These are phyloP conservation scores for Torymus auratus DNA, from an alignment of 2,888 invertebrate genomes.

Conservation along the genomic window DNA sequence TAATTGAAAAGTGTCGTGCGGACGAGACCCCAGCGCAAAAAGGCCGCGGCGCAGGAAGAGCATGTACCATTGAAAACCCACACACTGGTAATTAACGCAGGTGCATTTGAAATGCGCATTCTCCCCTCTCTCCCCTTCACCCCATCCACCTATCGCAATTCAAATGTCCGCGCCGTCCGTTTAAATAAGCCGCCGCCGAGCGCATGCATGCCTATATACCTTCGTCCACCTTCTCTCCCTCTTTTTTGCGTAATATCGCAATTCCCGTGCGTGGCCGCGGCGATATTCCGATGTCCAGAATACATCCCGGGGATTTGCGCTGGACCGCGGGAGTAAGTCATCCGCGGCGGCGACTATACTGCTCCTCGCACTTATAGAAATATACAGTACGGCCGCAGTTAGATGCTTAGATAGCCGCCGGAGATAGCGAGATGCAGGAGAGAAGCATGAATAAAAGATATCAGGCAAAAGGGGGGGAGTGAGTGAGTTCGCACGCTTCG, in stretches of 20 bases:
- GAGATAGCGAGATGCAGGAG: constrained; percentile 13
- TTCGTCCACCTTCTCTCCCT: background rate
- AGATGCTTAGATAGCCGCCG: constrained; percentile 39
- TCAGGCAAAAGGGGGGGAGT: constrained; percentile 53
- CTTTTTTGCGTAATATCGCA: constrained; percentile 74
- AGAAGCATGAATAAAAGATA: constrained; percentile 67
- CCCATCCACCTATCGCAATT: constrained; percentile 1
- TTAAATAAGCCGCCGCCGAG: too few species aligned
- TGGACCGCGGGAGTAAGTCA: constrained; percentile 37
- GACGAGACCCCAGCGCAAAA: too few species aligned
- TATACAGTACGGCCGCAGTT: constrained; percentile 25
- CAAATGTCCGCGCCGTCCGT: constrained; percentile 20
- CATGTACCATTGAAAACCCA: too few species aligned
- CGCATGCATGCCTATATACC: background rate
- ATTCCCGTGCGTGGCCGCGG: constrained; percentile 70
- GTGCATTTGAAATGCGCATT: constrained; percentile 5
- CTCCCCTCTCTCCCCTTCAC: background rate
- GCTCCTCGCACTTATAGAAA: background rate
- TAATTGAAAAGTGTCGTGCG: too few species aligned
- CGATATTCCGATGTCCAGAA: constrained; percentile 65
- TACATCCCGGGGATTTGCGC: constrained; percentile 26
- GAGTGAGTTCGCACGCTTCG: constrained; percentile 59
- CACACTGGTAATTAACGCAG: constrained; percentile 1
- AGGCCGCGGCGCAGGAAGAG: background rate
- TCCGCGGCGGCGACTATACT: background rate